These are phyloP conservation scores for Leucoma salicis DNA, from an alignment of 2,888 invertebrate genomes.

Conservation along the genomic window DNA sequence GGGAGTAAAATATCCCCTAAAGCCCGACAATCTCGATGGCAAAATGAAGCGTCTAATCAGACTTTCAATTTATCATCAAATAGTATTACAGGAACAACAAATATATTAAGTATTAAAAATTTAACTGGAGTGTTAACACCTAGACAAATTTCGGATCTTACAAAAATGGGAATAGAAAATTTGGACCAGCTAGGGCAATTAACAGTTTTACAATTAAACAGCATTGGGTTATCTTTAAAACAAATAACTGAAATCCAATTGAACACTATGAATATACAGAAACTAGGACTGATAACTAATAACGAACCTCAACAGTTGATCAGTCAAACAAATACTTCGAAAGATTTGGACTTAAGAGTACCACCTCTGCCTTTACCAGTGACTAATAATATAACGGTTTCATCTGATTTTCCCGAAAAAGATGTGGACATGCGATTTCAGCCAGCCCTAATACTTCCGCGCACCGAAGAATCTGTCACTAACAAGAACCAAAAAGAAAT, in stretches of 20 bases:
- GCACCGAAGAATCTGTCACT: constrained; percentile 41
- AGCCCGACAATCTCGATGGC: constrained; percentile 76
- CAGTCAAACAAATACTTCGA: constrained; percentile 42
- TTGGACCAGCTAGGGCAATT: constrained; percentile 83
- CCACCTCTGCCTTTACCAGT: constrained; percentile 56
- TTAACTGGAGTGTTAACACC: constrained; percentile 80
- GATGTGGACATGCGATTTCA: constrained; percentile 79
- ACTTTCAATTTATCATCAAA: constrained; percentile 54
- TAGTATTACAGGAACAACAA: constrained; percentile 46
- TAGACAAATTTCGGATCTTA: constrained; percentile 82
- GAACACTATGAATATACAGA: constrained; percentile 83
- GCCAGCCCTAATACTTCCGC: constrained; percentile 39
- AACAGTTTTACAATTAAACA: constrained; percentile 83
- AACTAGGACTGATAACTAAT: constrained; percentile 72
- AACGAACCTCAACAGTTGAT: constrained; percentile 51
- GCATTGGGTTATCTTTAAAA: constrained; percentile 81
- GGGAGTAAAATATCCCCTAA: constrained; percentile 64
- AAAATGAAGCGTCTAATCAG: constrained; percentile 64
- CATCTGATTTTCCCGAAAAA: constrained; percentile 65
- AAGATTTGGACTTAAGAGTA: constrained; percentile 76
- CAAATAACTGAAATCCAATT: constrained; percentile 84
- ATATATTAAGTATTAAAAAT: constrained; percentile 81
- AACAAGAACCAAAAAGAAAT: constrained; percentile 44
- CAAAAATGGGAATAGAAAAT: constrained; percentile 83
- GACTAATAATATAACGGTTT: constrained; percentile 41